These are phyloP conservation scores for Allolobophora icterica DNA, from an alignment of 2,888 invertebrate genomes.

Conservation along the genomic window DNA sequence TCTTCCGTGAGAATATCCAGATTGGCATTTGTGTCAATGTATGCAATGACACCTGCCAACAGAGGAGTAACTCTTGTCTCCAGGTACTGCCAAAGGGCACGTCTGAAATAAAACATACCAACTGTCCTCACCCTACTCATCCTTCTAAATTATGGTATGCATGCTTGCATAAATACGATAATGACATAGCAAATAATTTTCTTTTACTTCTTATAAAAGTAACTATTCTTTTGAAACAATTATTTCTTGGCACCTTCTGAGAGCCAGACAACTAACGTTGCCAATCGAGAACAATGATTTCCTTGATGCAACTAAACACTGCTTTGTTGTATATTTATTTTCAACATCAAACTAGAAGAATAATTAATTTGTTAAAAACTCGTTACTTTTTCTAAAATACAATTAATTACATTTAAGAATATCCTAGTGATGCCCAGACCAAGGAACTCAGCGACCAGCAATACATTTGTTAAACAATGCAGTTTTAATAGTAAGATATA, in stretches of 20 bases:
- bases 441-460: neutral
- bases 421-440: neutral
- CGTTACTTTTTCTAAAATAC: neutral
- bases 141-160: neutral
- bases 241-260: neutral
- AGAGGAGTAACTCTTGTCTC: slow-evolving; percentile 55
- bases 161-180: neutral
- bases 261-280: too few relatives aligned
- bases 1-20: slow-evolving; percentile 51
- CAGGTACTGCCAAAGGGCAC: slow-evolving; percentile 52
- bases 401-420: neutral
- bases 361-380: neutral
- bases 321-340: neutral
- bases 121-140: too few relatives aligned
- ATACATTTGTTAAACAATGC: neutral
- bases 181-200: neutral
- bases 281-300: neutral
- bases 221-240: neutral
- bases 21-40: slow-evolving; percentile 57
- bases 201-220: neutral
- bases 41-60: slow-evolving; percentile 57
- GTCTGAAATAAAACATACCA: slow-evolving; percentile 49
- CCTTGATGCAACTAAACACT: neutral
- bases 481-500: slow-evolving; percentile 14
- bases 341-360: neutral